A percentile compares a stretch with the other conserved stretches of the same genome.
These are phyloP conservation scores for Gymnoscopelus microlampas DNA, from an alignment of 2,797 vertebrate genomes.

Conservation along the genomic window DNA sequence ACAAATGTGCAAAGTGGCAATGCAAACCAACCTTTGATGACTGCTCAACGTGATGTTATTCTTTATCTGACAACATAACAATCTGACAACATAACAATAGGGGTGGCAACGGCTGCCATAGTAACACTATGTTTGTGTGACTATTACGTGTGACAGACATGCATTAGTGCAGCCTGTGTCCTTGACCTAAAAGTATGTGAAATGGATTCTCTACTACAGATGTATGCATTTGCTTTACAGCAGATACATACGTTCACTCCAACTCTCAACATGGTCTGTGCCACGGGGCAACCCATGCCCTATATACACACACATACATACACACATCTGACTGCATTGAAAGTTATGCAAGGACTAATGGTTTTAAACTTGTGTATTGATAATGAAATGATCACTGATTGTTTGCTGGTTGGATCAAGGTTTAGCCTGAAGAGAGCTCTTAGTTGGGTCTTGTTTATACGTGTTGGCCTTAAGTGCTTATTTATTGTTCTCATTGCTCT, in stretches of 20 bases:
- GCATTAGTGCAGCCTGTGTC: slow-evolving; percentile 15
- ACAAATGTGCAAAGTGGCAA: too few species aligned
- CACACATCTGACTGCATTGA: too few species aligned
- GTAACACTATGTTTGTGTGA: slow-evolving; percentile 48
- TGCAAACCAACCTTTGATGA: not conserved
- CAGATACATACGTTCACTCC: not conserved
- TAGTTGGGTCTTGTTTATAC: too few species aligned
- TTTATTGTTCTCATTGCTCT: too few species aligned
- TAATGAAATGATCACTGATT: too few species aligned
- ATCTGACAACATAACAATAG: slow-evolving; percentile 6
- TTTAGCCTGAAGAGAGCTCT: too few species aligned
- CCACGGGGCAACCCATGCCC: too few species aligned
- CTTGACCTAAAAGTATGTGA: slow-evolving; percentile 47
- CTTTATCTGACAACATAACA: slow-evolving; percentile 13
- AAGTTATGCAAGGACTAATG: too few species aligned
- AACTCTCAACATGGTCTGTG: slow-evolving; percentile 49
- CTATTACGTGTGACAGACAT: slow-evolving; percentile 19
- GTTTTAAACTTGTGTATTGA: too few species aligned
- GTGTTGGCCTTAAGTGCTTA: too few species aligned
- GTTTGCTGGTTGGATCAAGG: too few species aligned
- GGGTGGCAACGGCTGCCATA: slow-evolving; percentile 66
- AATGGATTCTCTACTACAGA: slow-evolving; percentile 11
- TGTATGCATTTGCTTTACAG: not conserved
- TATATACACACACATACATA: too few species aligned
- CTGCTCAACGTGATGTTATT: slow-evolving; percentile 14